phyloP scores from a whole-genome alignment of 2,797 vertebrate genomes.

The Melanotaenia parkinsoni region DNA sequence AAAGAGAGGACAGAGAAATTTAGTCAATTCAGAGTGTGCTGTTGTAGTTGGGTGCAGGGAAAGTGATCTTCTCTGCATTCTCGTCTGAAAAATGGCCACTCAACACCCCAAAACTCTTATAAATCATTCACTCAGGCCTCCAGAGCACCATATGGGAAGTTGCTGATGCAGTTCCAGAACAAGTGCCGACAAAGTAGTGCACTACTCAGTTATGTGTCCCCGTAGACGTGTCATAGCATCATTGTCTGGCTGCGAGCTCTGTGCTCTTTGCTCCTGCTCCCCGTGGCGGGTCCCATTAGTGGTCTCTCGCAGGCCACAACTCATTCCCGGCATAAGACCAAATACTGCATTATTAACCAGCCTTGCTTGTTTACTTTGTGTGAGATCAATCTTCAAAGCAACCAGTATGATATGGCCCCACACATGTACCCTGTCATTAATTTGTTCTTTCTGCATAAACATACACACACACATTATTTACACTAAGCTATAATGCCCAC shows the following conservation, averaged over 20 bases:
- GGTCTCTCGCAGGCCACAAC: conserved; percentile 61
- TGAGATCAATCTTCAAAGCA: conserved; percentile 73
- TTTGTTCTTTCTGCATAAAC: conserved; percentile 10
- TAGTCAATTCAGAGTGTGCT: conserved; percentile 22
- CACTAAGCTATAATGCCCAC: conserved; percentile 61
- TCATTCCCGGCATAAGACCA: conserved; percentile 58
- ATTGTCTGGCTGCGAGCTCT: conserved; percentile 62
- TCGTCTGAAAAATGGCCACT: conserved; percentile 62
- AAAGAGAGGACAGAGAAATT: conserved; percentile 13
- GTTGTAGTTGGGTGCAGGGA: conserved; percentile 44
- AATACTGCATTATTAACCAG: conserved; percentile 80
- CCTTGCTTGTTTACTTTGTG: conserved; percentile 74
- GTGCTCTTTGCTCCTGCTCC: conserved; percentile 56
- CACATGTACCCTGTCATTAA: conserved; percentile 16
- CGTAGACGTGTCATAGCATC: conserved; percentile 62
- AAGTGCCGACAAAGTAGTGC: conserved; percentile 69
- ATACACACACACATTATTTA: conserved; percentile 67
- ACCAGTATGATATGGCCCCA: conserved; percentile 66
- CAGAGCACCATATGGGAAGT: conserved; percentile 61
- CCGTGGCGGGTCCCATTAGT: conserved; percentile 60
- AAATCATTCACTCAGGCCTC: conserved; percentile 70
- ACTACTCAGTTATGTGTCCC: conserved; percentile 62
- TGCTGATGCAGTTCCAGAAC: conserved; percentile 64
- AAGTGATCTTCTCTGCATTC: conserved; percentile 55
- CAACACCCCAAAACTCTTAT: conserved; percentile 63